Conservation (phyloP, 2,113 vertebrate genomes). For the Dicaeum eximium region DNA sequence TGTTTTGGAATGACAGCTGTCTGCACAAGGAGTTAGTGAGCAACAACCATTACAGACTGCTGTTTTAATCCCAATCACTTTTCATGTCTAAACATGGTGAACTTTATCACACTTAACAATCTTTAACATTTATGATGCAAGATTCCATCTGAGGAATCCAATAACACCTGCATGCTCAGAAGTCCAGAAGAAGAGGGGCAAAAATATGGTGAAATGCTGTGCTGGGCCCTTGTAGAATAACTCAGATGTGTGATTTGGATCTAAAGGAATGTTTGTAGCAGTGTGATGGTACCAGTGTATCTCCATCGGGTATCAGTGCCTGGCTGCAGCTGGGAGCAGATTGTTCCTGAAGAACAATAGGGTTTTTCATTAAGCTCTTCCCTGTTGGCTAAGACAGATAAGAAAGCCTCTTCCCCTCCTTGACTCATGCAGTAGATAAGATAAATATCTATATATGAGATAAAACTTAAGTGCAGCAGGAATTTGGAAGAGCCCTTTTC, state of each 20-base stretch:
- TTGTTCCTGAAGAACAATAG: background rate
- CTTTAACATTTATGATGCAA: background rate
- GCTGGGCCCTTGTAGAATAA: background rate
- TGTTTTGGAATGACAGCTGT: background rate
- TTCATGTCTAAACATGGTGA: background rate
- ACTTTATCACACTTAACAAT: background rate
- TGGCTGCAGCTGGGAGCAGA: background rate
- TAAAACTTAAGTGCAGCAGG: background rate
- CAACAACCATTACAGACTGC: background rate
- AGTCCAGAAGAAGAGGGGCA: background rate
- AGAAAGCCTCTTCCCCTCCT: background rate
- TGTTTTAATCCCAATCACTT: background rate
- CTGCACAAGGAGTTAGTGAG: background rate
- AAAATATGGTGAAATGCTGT: background rate
- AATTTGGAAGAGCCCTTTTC: background rate
- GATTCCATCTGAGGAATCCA: background rate
- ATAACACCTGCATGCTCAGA: background rate
- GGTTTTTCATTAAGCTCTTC: conserved; percentile 3
- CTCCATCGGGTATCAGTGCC: background rate
- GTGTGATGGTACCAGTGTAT: background rate
- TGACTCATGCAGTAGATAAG: conserved; percentile 5
- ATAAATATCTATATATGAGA: conserved; percentile 4
- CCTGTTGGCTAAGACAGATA: background rate
- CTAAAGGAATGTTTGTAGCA: background rate
- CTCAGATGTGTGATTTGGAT: background rate